These are phyloP conservation scores for Lepeophtheirus salmonis DNA, from an alignment of 1,140 invertebrate genomes.

Conservation along the genomic window DNA sequence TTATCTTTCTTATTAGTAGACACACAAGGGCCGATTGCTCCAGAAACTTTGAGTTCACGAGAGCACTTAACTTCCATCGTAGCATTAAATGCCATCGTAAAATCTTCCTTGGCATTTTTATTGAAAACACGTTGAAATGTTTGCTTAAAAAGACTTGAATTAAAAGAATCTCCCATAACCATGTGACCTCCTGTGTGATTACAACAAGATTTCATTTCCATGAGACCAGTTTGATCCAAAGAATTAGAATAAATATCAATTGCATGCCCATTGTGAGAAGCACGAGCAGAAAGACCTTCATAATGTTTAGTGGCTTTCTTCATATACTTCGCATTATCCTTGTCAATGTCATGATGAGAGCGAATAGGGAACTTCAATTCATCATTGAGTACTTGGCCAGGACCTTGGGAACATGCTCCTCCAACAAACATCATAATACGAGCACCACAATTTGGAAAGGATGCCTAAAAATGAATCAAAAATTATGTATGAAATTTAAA, in stretches of 20 bases:
- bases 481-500: too few species aligned
- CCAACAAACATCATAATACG: slow-evolving; percentile 94
- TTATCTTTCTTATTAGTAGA: slow-evolving; percentile 72
- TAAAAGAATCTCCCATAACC: slow-evolving; percentile 99
- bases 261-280: slow-evolving; percentile 85
- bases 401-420: slow-evolving; percentile 78
- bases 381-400: slow-evolving; percentile 81
- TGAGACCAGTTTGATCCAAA: slow-evolving; percentile 89
- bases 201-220: slow-evolving; percentile 96
- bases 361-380: slow-evolving; percentile 96
- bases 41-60: slow-evolving; percentile 41
- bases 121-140: slow-evolving; percentile 93
- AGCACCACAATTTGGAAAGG: slow-evolving; percentile 90
- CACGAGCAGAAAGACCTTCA: slow-evolving; percentile 65
- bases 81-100: slow-evolving; percentile 97
- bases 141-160: slow-evolving; percentile 95
- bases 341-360: slow-evolving; percentile 97
- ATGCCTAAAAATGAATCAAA: slow-evolving; percentile 44
- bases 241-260: slow-evolving; percentile 98
- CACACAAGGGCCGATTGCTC: slow-evolving; percentile 88
- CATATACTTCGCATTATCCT: slow-evolving; percentile 96
- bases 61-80: slow-evolving; percentile 47
- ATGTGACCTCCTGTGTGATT: slow-evolving; percentile 97
- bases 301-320: slow-evolving; percentile 98
- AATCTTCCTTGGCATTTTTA: slow-evolving; percentile 70